Conservation (phyloP, 2,113 vertebrate species). For the Equus quagga region DNA sequence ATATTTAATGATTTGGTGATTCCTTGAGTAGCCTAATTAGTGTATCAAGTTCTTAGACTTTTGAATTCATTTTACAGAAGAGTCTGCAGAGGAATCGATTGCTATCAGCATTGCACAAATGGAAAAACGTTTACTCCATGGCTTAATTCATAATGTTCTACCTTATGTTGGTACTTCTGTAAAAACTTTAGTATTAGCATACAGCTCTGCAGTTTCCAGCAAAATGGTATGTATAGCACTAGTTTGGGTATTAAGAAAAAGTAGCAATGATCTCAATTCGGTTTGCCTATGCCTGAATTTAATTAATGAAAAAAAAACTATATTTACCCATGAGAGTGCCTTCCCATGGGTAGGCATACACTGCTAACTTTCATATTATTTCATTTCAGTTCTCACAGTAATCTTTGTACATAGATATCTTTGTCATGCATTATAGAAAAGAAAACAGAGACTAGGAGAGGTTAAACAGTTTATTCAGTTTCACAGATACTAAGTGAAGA, state of each 20-base stretch:
- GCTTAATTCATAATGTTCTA: conserved; percentile 95
- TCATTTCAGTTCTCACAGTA: not conserved
- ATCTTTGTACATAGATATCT: not conserved
- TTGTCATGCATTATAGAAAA: not conserved
- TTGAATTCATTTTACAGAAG: conserved; percentile 88
- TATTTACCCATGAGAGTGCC: not conserved
- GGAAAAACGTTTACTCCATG: conserved; percentile 95
- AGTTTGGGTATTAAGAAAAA: conserved; percentile 46
- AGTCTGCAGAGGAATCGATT: conserved; percentile 87
- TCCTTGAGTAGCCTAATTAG: conserved; percentile 51
- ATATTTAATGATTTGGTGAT: conserved; percentile 27
- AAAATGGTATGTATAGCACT: conserved; percentile 93
- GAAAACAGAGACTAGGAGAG: not conserved
- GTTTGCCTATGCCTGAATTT: conserved; percentile 43
- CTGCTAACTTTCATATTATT: not conserved
- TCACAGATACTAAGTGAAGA: not conserved
- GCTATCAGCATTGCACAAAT: conserved; percentile 92
- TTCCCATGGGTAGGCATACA: not conserved
- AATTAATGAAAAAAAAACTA: not conserved
- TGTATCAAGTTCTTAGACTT: conserved; percentile 61
- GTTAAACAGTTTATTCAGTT: not conserved
- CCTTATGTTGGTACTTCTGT: conserved; percentile 94
- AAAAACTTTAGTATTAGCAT: conserved; percentile 95
- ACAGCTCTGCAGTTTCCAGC: conserved; percentile 95
- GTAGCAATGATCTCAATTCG: not conserved